Conservation (phyloP, 2,888 invertebrate genomes). For the Lasioglossum marginatum region DNA sequence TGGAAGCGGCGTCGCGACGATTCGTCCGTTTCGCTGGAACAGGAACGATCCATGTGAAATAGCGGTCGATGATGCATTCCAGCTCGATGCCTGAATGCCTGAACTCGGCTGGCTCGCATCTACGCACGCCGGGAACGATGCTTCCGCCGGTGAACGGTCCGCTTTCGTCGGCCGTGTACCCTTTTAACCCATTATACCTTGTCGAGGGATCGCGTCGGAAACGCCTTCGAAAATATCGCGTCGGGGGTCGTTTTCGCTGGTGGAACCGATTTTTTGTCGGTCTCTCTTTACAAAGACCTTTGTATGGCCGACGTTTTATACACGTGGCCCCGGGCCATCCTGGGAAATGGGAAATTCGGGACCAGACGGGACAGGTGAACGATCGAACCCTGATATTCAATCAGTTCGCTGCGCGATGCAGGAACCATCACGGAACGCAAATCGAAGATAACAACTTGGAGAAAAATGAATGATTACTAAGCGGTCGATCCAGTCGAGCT, state of each 20-base stretch:
- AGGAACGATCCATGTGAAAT: background rate
- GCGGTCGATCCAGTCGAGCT: background rate
- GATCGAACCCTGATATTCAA: background rate
- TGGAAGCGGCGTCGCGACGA: slow-evolving; percentile 23
- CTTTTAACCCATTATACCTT: slow-evolving; percentile 25
- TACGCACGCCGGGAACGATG: slow-evolving; percentile 48
- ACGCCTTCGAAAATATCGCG: slow-evolving; percentile 15
- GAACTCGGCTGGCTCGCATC: slow-evolving; percentile 42
- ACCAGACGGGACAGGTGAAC: background rate
- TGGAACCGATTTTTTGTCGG: background rate
- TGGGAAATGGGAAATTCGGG: slow-evolving; percentile 4
- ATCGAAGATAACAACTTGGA: background rate
- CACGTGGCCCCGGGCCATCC: background rate
- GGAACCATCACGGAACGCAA: background rate
- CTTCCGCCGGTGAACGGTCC: slow-evolving; percentile 40
- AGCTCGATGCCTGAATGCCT: background rate
- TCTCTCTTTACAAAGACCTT: background rate
- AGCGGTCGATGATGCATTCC: slow-evolving; percentile 1
- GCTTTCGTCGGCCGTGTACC: slow-evolving; percentile 45
- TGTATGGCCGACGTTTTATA: background rate
- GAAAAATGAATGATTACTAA: too few species aligned
- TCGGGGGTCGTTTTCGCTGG: background rate
- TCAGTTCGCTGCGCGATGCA: background rate
- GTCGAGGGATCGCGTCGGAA: slow-evolving; percentile 9
- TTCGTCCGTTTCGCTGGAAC: slow-evolving; percentile 46